These are phyloP conservation scores for Choristoneura rosaceana DNA, from an alignment of 2,888 invertebrate genomes.

Conservation along the genomic window DNA sequence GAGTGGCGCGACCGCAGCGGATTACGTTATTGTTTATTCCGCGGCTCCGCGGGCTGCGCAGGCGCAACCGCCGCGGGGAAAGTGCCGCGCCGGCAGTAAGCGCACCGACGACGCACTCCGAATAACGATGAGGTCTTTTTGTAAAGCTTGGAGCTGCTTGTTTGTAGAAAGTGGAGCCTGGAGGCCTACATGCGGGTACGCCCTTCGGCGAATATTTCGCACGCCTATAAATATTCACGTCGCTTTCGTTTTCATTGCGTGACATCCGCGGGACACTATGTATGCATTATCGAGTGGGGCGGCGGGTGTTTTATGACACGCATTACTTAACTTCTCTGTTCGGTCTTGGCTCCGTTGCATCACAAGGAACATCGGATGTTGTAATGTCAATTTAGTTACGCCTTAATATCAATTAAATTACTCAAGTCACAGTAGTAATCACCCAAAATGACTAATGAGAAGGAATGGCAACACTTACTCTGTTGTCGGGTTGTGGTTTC, in stretches of 20 bases:
- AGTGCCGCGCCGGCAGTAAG: constrained; percentile 67
- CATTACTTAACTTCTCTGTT: constrained; percentile 72
- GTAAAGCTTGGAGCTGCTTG: constrained; percentile 57
- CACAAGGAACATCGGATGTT: constrained; percentile 63
- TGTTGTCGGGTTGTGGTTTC: constrained; percentile 94
- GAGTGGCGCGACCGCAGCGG: constrained; percentile 60
- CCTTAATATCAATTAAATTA: constrained; percentile 42
- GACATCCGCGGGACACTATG: constrained; percentile 60
- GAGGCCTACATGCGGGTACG: constrained; percentile 75
- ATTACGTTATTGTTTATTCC: constrained; percentile 67
- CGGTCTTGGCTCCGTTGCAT: constrained; percentile 67
- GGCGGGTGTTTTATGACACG: constrained; percentile 66
- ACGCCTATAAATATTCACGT: constrained; percentile 79
- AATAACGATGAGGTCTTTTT: constrained; percentile 83
- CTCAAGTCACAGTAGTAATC: background rate
- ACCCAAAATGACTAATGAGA: background rate
- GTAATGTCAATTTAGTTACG: constrained; percentile 59
- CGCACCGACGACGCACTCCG: constrained; percentile 68
- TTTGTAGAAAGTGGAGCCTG: constrained; percentile 78
- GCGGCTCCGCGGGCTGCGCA: constrained; percentile 45
- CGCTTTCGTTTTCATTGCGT: constrained; percentile 82
- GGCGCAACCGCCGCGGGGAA: constrained; percentile 64
- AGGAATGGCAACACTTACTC: constrained; percentile 70
- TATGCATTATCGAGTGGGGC: constrained; percentile 56
- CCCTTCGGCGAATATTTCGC: constrained; percentile 83